phyloP scores from a whole-genome alignment of 2,888 invertebrate genomes.

The Pelosia muscerda region DNA sequence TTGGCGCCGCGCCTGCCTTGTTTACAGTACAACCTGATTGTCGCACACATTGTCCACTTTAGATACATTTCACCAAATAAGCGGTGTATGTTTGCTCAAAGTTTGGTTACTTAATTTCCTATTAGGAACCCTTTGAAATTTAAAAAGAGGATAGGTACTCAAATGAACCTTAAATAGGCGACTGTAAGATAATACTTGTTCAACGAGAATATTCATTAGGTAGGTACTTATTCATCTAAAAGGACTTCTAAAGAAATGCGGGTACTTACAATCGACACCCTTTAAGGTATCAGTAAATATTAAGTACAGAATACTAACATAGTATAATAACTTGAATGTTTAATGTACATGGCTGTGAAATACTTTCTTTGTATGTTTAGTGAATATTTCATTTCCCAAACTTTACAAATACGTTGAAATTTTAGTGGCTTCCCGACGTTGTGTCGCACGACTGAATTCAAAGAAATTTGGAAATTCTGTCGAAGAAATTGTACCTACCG shows the following conservation, averaged over 20 bases:
- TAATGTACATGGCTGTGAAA: constrained; percentile 30
- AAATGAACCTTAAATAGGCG: neutral
- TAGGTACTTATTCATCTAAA: constrained; percentile 24
- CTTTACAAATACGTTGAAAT: constrained; percentile 24
- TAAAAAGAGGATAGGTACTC: neutral
- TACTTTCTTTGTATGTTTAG: constrained; percentile 35
- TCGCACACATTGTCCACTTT: constrained; percentile 57
- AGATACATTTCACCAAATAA: constrained; percentile 10
- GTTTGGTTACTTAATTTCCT: neutral
- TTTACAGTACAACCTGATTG: constrained; percentile 67
- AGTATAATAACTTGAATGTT: constrained; percentile 34
- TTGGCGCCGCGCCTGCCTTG: constrained; percentile 68
- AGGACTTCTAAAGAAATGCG: constrained; percentile 20
- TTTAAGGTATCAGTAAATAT: neutral
- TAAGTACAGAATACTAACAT: constrained; percentile 27
- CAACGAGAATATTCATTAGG: constrained; percentile 20
- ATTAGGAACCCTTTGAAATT: neutral
- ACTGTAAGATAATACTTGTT: neutral
- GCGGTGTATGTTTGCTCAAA: neutral
- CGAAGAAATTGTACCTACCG: constrained; percentile 7
- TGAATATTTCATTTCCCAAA: constrained; percentile 30
- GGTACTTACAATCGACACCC: neutral
- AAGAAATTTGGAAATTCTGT: constrained; percentile 18
- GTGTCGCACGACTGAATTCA: neutral
- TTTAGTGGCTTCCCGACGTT: constrained; percentile 13